Base-by-base conservation (phyloP, 1,140 invertebrate species). In the Tribolium madens region DNA sequence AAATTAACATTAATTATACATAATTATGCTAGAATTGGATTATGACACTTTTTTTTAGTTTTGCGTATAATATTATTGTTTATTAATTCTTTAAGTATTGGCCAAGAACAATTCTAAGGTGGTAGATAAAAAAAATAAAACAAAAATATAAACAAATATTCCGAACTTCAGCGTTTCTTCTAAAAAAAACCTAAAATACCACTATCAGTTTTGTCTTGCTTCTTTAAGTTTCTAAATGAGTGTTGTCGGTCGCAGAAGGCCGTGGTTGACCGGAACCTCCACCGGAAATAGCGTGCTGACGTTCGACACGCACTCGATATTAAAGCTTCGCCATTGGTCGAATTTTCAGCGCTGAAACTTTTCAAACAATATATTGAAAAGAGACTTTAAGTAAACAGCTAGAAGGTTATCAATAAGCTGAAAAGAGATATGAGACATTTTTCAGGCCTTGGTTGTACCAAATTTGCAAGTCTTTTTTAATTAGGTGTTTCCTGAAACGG, bases 311-410 rank as follows among this genome's bases (percentile, higher is more conserved):
- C 75, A 79, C 75, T 60, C 47, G 13, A 36, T 13, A 36, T 73
- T 21, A 9, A 2, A 21, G 9, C 6, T 9, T 12, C 13, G 0
- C 31, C 15, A 76, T 73, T 76, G 73, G 73, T 46, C 46, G 57
- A 74, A 64, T 64, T 71, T 26, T 80, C 79, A 84, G 84, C 86
- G 86, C 87, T 86, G 86, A 87, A 86, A 85, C 86, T 87, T 87
- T 86, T 86, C 87, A 87, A 87, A 78, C 80, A 80, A 82, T 80
- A 82, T 81, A 82, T 83, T 80, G 78, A 81, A 77, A 83, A 80
- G 78, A 64, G 26, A 64, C 13, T 64, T 64, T n/a, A 14, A 12
- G 57, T 57, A 64, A 64, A 64, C 57, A 33, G 57, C n/a, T 3
- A 33, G 14, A 64, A 33, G 31, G 57, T 5, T 64, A 33, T 64